Evolutionary conservation across 2,797 vertebrate species (phyloP).

Genomic region (Gambelia wislizenii): DNA sequence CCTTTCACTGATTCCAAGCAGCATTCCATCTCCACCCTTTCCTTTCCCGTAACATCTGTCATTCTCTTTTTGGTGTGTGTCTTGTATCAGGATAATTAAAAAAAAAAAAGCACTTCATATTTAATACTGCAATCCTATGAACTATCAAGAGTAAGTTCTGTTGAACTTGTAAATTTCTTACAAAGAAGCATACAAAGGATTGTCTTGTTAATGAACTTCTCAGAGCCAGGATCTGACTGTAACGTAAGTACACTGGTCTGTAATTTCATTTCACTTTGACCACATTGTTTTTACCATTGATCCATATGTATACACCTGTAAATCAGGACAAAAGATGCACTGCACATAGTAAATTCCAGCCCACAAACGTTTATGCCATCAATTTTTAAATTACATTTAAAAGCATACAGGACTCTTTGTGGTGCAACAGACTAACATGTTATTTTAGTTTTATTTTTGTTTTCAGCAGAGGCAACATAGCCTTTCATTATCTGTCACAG

Average conservation of each 20-base stretch:
- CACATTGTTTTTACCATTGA: not conserved
- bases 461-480: not conserved
- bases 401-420: not conserved
- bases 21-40: not conserved
- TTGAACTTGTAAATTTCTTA: not conserved
- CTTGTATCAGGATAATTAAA: not conserved
- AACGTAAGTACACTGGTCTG: not conserved
- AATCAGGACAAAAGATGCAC: not conserved
- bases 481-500: not conserved
- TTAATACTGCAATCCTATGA: not conserved
- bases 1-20: not conserved
- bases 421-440: not conserved
- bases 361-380: not conserved
- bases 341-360: not conserved
- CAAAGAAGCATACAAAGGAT: not conserved
- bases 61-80: not conserved
- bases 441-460: not conserved
- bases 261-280: not conserved
- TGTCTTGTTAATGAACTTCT: not conserved
- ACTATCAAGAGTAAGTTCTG: not conserved
- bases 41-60: not conserved
- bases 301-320: no score
- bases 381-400: not conserved
- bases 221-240: not conserved
- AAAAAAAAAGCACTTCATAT: not conserved